A percentile compares a stretch with the other conserved stretches of the same genome.
phyloP scores from a whole-genome alignment of 2,797 vertebrate species.

The Mus spretus region DNA sequence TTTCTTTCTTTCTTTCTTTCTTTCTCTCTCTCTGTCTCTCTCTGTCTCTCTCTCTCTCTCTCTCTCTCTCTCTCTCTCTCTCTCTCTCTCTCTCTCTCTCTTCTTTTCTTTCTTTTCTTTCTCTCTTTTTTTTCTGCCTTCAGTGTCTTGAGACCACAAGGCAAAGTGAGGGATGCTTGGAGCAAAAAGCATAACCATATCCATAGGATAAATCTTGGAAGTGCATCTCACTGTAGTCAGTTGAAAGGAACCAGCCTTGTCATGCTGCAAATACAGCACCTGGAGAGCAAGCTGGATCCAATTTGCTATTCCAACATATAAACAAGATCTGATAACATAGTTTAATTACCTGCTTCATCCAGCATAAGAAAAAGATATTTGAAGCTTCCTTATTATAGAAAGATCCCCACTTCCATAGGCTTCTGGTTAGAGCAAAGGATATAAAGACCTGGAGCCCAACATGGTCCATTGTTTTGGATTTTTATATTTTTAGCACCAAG shows the following conservation, averaged over 20 bases:
- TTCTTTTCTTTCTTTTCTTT: no score
- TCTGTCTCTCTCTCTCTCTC: no score
- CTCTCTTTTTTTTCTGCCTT: neutral
- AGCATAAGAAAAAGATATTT: constrained; percentile 70
- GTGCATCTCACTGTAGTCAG: neutral
- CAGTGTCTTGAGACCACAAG: constrained; percentile 23
- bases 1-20: neutral
- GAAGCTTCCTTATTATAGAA: constrained; percentile 68
- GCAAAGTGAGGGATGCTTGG: constrained; percentile 36
- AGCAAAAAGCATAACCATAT: constrained; percentile 48
- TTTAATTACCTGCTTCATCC: constrained; percentile 76
- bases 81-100: no score
- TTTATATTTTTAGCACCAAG: constrained; percentile 2
- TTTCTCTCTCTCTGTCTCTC: neutral
- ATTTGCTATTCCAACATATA: constrained; percentile 53
- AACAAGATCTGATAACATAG: constrained; percentile 62
- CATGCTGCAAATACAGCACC: constrained; percentile 38
- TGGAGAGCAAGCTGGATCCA: constrained; percentile 58
- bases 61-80: no score
- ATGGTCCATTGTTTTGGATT: neutral
- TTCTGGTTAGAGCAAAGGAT: constrained; percentile 42
- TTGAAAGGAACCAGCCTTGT: neutral
- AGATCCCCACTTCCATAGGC: constrained; percentile 50
- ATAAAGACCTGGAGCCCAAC: constrained; percentile 35
- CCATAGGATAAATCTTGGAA: neutral